Base-by-base conservation (phyloP, 1,140 invertebrate genomes). In the Rhyzopertha dominica region DNA sequence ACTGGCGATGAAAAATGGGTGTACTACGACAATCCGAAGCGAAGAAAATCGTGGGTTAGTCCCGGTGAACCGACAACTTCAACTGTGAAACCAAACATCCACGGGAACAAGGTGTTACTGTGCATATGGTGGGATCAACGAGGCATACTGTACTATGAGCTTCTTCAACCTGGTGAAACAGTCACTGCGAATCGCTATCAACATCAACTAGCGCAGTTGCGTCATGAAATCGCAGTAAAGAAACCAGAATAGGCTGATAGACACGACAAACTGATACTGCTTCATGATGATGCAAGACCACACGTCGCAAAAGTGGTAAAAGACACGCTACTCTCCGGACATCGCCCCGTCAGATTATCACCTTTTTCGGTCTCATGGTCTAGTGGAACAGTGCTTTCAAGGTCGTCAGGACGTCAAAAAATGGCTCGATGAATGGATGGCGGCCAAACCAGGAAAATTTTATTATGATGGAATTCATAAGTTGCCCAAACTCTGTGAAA, bases 291-390 rank as follows among this genome's bases (percentile, higher is more conserved):
- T 46, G 43, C 47, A 12, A 30, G 37, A 13, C 49, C 49, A 31
- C 53, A 66, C 37, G 42, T 39, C 20, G 58, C 54, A 32, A 51
- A 51, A 48, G 34, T 25, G 10, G 50, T 53, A 2, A 53, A 55
- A 35, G 38, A 38, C n/a, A 25, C 34, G n/a, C n/a, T n/a, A n/a
- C n/a, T n/a, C n/a, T n/a, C n/a, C n/a, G n/a, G n/a, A n/a, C n/a
- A n/a, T n/a, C n/a, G n/a, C n/a, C n/a, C n/a, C n/a, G n/a, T n/a
- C n/a, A n/a, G n/a, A n/a, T n/a, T n/a, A n/a, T n/a, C n/a, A n/a
- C n/a, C n/a, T n/a, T n/a, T n/a, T n/a, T n/a, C n/a, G n/a, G n/a
- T n/a, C n/a, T n/a, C n/a, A n/a, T n/a, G n/a, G n/a, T n/a, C n/a
- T n/a, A n/a, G n/a, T n/a, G n/a, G n/a, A n/a, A n/a, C n/a, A n/a